Evolutionary conservation across 2,888 invertebrate species (phyloP).

Genomic region (Mechanitis mazaeus): DNA sequence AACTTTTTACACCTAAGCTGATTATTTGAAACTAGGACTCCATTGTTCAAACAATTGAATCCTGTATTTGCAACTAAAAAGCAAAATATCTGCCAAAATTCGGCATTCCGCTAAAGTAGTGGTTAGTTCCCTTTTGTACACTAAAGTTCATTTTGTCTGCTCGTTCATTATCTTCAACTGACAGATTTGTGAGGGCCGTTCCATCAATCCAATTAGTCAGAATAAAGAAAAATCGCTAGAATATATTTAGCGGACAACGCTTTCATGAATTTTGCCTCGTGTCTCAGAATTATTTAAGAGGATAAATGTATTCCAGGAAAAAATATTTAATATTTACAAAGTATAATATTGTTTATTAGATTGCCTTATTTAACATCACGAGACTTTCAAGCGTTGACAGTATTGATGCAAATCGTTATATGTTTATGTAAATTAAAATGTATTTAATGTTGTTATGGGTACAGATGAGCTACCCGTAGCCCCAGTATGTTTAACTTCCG

Average conservation of each 20-base stretch:
- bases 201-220: conserved; percentile 65
- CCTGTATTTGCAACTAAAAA: conserved; percentile 2
- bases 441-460: too few species aligned
- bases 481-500: too few species aligned
- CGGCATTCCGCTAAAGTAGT: conserved; percentile 22
- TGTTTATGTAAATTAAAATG: too few species aligned
- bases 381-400: too few species aligned
- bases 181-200: conserved; percentile 57
- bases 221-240: conserved; percentile 52
- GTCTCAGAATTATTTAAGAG: conserved; percentile 19
- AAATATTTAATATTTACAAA: conserved; percentile 5
- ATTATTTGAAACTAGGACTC: too few species aligned
- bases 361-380: too few species aligned
- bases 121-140: conserved; percentile 38
- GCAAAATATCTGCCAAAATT: conserved; percentile 30
- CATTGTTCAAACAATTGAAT: conserved; percentile 1
- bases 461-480: too few species aligned
- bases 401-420: too few species aligned
- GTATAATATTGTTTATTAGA: too few species aligned
- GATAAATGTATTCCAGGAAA: conserved; percentile 18
- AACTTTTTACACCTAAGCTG: too few species aligned
- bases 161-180: conserved; percentile 61
- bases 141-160: conserved; percentile 49
- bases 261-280: conserved; percentile 16
- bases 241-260: conserved; percentile 25